These are phyloP conservation scores for Solea senegalensis DNA, from an alignment of 2,113 vertebrate species.

Conservation along the genomic window DNA sequence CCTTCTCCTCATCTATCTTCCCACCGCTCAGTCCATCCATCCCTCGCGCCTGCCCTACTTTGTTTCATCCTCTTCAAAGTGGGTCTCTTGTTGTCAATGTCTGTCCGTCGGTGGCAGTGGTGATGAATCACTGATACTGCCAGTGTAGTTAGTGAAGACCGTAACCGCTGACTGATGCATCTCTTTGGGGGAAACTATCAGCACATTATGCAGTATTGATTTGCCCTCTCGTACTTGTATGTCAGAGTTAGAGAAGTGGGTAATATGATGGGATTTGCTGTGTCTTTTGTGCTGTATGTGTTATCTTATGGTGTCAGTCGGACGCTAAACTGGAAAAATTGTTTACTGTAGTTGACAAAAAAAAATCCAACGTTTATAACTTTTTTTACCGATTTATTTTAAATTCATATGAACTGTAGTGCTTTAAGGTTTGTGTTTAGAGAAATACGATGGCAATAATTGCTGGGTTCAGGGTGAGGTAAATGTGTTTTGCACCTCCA, in stretches of 20 bases:
- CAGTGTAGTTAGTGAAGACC: slow-evolving; percentile 58
- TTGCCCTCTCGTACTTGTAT: slow-evolving; percentile 36
- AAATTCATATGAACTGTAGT: too few relatives aligned
- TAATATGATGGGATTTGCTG: slow-evolving; percentile 14
- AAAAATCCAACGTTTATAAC: too few relatives aligned
- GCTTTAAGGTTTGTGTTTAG: too few relatives aligned
- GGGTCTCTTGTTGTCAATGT: slow-evolving; percentile 60
- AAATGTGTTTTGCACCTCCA: too few relatives aligned
- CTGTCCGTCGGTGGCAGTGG: slow-evolving; percentile 38
- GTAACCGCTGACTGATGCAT: slow-evolving; percentile 61
- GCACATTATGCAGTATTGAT: slow-evolving; percentile 68
- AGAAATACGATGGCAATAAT: too few relatives aligned
- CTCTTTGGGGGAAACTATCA: slow-evolving; percentile 56
- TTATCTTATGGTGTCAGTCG: background rate
- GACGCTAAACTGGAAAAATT: too few relatives aligned
- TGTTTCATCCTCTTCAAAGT: slow-evolving; percentile 51
- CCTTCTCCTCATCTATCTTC: slow-evolving; percentile 40
- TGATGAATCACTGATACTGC: slow-evolving; percentile 65
- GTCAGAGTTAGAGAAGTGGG: slow-evolving; percentile 26
- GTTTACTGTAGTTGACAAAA: too few relatives aligned
- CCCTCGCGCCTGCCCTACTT: slow-evolving; percentile 1
- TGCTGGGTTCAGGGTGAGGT: too few relatives aligned
- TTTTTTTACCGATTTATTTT: too few relatives aligned
- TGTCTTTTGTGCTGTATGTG: slow-evolving; percentile 14
- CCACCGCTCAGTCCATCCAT: slow-evolving; percentile 28